Percentiles rank a stretch among this genome's conserved stretches.
These are phyloP conservation scores for Ibidorhyncha struthersii DNA, from an alignment of 2,113 vertebrate species.

Conservation along the genomic window DNA sequence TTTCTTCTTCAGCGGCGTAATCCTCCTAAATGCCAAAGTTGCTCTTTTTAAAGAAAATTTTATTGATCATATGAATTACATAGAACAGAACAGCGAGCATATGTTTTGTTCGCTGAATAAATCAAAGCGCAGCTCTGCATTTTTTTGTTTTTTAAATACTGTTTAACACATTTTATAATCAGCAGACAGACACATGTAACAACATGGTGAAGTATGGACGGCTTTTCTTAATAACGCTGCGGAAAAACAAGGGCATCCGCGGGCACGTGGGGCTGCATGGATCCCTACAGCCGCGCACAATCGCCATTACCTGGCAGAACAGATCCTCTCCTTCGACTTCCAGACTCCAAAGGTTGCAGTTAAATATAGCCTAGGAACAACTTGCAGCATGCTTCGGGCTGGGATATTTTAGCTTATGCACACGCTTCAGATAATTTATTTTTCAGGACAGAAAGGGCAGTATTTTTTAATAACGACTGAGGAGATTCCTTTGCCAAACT, in stretches of 20 bases:
- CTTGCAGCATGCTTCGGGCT: conserved; percentile 42
- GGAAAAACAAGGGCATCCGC: conserved; percentile 46
- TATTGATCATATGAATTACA: conserved; percentile 84
- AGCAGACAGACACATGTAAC: conserved; percentile 84
- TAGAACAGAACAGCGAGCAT: conserved; percentile 84
- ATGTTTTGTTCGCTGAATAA: conserved; percentile 86
- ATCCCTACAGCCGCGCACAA: background rate
- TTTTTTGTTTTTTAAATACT: conserved; percentile 84
- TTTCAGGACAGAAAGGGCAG: conserved; percentile 13
- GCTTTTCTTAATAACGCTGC: conserved; percentile 79
- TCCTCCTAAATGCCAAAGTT: conserved; percentile 73
- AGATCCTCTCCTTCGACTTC: background rate
- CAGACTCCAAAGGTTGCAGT: conserved; percentile 54
- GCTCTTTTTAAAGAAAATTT: conserved; percentile 79
- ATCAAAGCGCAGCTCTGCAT: conserved; percentile 82
- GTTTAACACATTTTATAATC: conserved; percentile 86
- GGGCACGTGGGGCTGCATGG: fast-evolving
- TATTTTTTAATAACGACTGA: conserved; percentile 4
- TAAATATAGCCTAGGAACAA: conserved; percentile 46
- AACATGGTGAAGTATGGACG: conserved; percentile 79
- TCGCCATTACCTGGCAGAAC: conserved; percentile 5
- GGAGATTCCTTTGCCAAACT: background rate
- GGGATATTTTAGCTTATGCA: conserved; percentile 50
- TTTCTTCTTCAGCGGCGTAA: conserved; percentile 33
- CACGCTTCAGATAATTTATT: conserved; percentile 34